Evolutionary conservation across 2,113 vertebrate genomes (phyloP).

Genomic region (Platysteira castanea): DNA sequence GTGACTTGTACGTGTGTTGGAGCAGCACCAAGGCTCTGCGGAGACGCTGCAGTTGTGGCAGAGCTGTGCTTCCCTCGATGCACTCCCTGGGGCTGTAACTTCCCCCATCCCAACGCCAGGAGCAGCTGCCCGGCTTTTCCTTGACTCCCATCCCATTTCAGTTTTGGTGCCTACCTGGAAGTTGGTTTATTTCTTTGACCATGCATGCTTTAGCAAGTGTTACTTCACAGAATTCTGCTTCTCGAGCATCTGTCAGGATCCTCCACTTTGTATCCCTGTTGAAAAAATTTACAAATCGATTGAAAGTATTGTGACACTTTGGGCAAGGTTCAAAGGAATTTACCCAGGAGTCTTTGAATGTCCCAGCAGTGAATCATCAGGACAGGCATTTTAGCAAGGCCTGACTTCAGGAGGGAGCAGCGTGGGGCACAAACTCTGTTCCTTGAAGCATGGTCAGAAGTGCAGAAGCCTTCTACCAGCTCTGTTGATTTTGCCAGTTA

Average conservation of each 20-base stretch:
- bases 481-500: background rate
- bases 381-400: background rate
- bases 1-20: background rate
- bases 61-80: background rate
- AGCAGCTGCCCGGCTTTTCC: background rate
- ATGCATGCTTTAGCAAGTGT: background rate
- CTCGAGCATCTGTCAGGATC: background rate
- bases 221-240: background rate
- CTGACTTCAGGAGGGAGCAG: background rate
- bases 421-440: background rate
- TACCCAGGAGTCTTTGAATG: background rate
- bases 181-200: accelerated
- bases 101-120: background rate
- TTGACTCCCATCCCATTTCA: background rate
- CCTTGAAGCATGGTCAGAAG: background rate
- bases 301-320: background rate
- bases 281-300: background rate
- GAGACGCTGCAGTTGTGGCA: background rate
- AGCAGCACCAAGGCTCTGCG: background rate
- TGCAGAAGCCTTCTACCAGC: background rate
- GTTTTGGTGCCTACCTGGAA: background rate
- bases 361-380: background rate
- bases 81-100: background rate
- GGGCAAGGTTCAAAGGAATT: background rate
- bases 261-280: background rate